A percentile compares a stretch with the other conserved stretches of the same genome.
These are phyloP conservation scores for Saxicola maurus DNA, from an alignment of 2,797 vertebrate genomes.

Conservation along the genomic window DNA sequence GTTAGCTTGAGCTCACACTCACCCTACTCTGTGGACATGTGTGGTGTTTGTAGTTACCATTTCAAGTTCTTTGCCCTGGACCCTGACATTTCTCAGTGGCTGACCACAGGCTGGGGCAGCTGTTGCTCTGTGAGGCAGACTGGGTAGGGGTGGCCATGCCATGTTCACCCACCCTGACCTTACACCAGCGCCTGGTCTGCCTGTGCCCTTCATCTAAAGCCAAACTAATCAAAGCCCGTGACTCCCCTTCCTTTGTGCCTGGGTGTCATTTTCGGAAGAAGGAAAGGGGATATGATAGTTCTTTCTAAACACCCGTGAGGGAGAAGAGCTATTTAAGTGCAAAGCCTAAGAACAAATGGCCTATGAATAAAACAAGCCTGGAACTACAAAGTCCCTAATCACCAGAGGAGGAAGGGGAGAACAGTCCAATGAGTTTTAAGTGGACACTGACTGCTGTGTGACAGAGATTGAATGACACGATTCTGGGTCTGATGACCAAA, in stretches of 20 bases:
- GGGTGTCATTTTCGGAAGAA: not conserved
- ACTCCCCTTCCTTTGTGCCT: not conserved
- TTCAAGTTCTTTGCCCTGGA: fast-evolving
- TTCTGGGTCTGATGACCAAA: not conserved
- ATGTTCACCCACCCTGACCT: not conserved
- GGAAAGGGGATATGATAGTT: not conserved
- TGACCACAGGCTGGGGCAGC: not conserved
- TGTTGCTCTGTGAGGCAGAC: not conserved
- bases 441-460: not conserved
- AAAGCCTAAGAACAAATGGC: conserved; percentile 25
- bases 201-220: conserved; percentile 6
- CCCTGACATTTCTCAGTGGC: not conserved
- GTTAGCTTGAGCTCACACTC: not conserved
- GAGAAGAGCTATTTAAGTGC: conserved; percentile 23
- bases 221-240: not conserved
- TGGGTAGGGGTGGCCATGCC: not conserved
- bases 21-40: not conserved
- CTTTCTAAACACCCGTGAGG: conserved; percentile 16
- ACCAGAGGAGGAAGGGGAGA: not conserved
- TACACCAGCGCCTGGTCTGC: not conserved
- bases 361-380: conserved; percentile 42
- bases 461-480: not conserved
- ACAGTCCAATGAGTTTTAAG: not conserved
- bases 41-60: not conserved
- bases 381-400: not conserved